Conservation (phyloP, 2,888 invertebrate species). For the Pharmacophagus antenor region DNA sequence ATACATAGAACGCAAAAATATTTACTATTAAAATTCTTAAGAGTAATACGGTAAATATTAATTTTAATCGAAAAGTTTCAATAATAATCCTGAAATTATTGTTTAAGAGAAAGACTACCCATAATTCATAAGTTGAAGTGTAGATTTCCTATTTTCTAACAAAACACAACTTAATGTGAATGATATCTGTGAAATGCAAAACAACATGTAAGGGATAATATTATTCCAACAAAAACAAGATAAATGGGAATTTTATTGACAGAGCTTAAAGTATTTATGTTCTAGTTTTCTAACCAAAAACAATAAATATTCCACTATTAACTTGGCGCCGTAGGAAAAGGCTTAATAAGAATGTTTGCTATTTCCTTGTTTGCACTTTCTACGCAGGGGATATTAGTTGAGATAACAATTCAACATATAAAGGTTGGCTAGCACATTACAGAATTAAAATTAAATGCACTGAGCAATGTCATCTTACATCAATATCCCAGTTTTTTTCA, state of each 20-base stretch:
- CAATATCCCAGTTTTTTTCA: not conserved
- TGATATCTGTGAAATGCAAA: not conserved
- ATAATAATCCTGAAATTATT: too few relatives aligned
- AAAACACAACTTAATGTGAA: too few relatives aligned
- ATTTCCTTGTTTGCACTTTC: conserved; percentile 46
- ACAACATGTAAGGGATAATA: not conserved
- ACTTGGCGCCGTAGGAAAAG: conserved; percentile 44
- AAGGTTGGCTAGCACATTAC: conserved; percentile 37
- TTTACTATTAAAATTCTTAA: conserved; percentile 9
- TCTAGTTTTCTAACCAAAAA: conserved; percentile 37
- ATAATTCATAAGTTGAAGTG: too few relatives aligned
- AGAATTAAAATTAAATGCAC: not conserved
- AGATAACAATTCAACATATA: conserved; percentile 41
- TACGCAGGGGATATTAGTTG: conserved; percentile 39
- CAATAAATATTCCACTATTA: conserved; percentile 41
- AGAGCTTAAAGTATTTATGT: not conserved
- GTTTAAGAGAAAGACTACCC: too few relatives aligned
- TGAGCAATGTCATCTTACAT: not conserved
- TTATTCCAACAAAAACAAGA: not conserved
- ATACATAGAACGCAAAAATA: too few relatives aligned
- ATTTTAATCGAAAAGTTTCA: too few relatives aligned
- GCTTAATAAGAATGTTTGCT: conserved; percentile 32
- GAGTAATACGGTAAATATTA: too few relatives aligned
- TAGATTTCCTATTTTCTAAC: too few relatives aligned
- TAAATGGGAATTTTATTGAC: not conserved